Conservation (phyloP, 2,888 invertebrate genomes). For the Calameuta pallipes region DNA sequence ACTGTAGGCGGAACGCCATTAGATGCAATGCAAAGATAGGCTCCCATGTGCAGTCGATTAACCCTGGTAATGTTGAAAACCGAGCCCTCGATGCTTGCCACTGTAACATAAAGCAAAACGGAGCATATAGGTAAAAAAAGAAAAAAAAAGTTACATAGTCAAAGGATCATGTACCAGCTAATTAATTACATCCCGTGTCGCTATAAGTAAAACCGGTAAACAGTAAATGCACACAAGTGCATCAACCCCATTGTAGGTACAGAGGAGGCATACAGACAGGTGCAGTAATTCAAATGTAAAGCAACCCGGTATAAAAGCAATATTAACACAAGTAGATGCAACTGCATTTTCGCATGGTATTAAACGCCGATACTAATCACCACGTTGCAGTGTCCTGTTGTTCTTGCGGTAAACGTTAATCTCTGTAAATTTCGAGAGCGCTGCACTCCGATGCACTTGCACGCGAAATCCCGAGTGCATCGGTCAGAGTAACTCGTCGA, state of each 20-base stretch:
- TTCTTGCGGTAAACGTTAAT: background rate
- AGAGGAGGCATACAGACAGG: background rate
- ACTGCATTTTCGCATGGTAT: background rate
- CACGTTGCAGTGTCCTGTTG: background rate
- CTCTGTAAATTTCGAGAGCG: background rate
- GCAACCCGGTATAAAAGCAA: background rate
- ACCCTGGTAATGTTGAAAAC: conserved; percentile 75
- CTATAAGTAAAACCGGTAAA: background rate
- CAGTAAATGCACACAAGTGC: background rate
- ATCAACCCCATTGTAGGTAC: background rate
- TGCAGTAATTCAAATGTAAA: background rate
- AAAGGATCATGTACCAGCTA: background rate
- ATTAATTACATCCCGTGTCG: background rate
- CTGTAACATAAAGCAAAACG: conserved; percentile 61
- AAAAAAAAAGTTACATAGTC: background rate
- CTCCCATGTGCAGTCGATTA: conserved; percentile 81
- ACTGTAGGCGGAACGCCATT: conserved; percentile 90
- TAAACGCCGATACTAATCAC: conserved; percentile 4
- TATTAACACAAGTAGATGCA: background rate
- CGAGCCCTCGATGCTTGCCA: conserved; percentile 74
- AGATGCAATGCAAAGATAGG: conserved; percentile 81
- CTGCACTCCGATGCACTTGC: background rate
- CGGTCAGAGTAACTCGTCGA: background rate
- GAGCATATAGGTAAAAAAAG: background rate
- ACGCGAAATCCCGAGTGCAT: background rate